phyloP scores from a whole-genome alignment of 2,888 invertebrate genomes.

The Drosophila phalerata region DNA sequence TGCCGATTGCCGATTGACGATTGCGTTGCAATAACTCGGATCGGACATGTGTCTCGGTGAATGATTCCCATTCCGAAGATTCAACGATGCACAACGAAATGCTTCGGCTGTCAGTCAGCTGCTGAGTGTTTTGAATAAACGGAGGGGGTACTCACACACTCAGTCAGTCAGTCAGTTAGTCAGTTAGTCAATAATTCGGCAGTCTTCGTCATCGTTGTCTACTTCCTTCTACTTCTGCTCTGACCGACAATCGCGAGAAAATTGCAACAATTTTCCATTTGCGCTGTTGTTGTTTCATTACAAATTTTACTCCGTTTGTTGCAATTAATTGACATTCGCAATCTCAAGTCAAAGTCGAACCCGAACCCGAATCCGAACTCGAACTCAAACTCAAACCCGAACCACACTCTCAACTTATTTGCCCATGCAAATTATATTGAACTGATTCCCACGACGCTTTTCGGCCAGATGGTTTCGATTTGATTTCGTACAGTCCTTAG shows the following conservation, averaged over 20 bases:
- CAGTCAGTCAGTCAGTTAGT: slow-evolving; percentile 34
- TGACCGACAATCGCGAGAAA: slow-evolving; percentile 67
- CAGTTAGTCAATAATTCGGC: slow-evolving; percentile 78
- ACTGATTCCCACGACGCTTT: slow-evolving; percentile 78
- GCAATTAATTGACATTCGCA: slow-evolving; percentile 77
- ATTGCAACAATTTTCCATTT: slow-evolving; percentile 76
- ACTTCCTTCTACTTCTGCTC: slow-evolving; percentile 58
- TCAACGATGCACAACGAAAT: slow-evolving; percentile 75
- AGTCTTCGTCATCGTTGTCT: slow-evolving; percentile 63
- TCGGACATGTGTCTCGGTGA: slow-evolving; percentile 63
- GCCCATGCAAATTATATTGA: slow-evolving; percentile 76
- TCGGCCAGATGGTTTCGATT: slow-evolving; percentile 80
- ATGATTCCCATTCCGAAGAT: slow-evolving; percentile 43
- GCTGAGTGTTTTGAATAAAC: not conserved
- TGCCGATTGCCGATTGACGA: slow-evolving; percentile 22
- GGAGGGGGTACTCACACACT: slow-evolving; percentile 6
- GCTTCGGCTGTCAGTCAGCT: slow-evolving; percentile 52
- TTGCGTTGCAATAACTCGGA: slow-evolving; percentile 16
- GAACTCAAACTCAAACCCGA: slow-evolving; percentile 17
- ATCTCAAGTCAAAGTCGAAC: slow-evolving; percentile 26
- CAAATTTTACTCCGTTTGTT: slow-evolving; percentile 60
- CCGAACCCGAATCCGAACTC: not conserved
- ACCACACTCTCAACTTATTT: slow-evolving; percentile 60
- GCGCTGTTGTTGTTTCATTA: slow-evolving; percentile 68
- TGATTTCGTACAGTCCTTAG: slow-evolving; percentile 65